Conservation (phyloP, 2,113 vertebrate species). For the Meleagris gallopavo region DNA sequence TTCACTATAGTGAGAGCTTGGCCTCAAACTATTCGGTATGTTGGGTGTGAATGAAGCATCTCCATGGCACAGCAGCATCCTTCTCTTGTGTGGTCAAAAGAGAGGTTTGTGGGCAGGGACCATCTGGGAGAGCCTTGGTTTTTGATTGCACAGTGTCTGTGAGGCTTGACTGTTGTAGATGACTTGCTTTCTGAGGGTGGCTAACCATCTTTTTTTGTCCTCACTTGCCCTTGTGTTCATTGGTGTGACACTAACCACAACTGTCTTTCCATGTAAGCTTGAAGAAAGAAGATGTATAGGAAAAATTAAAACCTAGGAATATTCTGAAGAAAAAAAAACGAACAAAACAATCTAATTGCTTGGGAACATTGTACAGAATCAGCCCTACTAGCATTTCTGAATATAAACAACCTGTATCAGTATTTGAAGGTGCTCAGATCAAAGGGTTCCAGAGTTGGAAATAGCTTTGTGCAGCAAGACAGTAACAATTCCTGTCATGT, state of each 20-base stretch:
- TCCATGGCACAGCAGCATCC: background rate
- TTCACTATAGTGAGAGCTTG: background rate
- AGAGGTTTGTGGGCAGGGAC: background rate
- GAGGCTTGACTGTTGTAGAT: background rate
- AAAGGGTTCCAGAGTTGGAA: background rate
- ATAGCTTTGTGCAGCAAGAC: background rate
- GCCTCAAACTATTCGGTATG: background rate
- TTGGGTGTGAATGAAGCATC: background rate
- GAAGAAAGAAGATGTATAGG: background rate
- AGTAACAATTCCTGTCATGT: background rate
- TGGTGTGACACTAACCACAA: background rate
- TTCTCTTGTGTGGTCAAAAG: slow-evolving; percentile 32
- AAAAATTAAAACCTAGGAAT: background rate
- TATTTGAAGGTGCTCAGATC: background rate
- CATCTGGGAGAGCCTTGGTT: background rate
- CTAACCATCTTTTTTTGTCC: background rate
- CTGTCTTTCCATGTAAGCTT: background rate
- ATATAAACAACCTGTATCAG: background rate
- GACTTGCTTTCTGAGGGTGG: slow-evolving; percentile 9
- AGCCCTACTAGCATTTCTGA: background rate
- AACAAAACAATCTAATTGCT: background rate
- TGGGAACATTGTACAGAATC: background rate
- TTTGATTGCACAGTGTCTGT: background rate
- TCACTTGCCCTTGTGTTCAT: background rate
- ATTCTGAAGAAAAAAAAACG: background rate